Evolutionary conservation across 2,888 invertebrate genomes (phyloP), one percentile per base, ranked within the genome.

Genomic region (Agrenia bidenticulata): DNA sequence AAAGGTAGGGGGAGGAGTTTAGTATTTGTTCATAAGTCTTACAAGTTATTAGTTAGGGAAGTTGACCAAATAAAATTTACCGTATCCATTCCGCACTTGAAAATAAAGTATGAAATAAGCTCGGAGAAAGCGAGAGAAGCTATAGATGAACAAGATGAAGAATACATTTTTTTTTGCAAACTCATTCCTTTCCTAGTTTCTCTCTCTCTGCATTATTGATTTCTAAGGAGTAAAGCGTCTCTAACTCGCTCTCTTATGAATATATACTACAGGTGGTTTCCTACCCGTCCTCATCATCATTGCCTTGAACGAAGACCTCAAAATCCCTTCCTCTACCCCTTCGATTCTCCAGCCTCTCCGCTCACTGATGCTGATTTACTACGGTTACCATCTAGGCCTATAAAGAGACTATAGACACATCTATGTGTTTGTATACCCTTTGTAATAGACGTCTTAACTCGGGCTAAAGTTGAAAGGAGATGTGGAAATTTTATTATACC

Each of bases 151-250:
- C 9, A 7, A 32, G 32, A 7, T 32, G 32, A 11, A 32, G 45
- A 17, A 15, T 45, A 9, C 5, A 45, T 15, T 45, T 45, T 45
- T 19, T 45, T 45, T 45, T 45, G 45, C n/a, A 17, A 51, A 51
- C 21, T 15, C 19, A 26, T 56, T 17, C 19, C n/a, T 17, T n/a
- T n/a, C 19, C 11, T 21, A 21, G 21, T 51, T 21, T 54, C 54
- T 41, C 62, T 19, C 41, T 59, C 55, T 67, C 63, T 67, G 66
- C 63, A 67, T 63, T 67, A 67, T 63, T 67, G 66, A 67, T 67
- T 67, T 67, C 60, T 58, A 13, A 49, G 49, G 19, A 49, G 19
- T 11, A 17, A 17, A 49, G 17, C 9, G 13, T 9, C 13, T 49
- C n/a, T 19, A 7, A 9, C 17, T 7, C 24, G 4, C n/a, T 5